Conservation (phyloP, 37 sponge, comb jelly and placozoan species). For the Agelas oroides region DNA sequence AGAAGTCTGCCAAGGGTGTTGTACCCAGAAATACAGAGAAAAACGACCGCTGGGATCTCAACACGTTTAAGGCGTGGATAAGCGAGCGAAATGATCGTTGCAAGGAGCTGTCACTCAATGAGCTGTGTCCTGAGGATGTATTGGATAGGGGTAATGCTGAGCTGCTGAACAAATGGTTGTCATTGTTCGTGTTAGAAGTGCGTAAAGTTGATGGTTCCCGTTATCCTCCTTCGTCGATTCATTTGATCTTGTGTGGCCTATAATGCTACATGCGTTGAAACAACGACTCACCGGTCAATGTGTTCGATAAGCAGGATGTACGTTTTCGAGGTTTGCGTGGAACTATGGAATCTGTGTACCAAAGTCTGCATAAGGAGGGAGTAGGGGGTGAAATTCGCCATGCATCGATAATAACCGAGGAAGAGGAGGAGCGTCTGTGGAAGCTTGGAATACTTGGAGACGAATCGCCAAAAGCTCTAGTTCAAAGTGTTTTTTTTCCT, state of each 20-base stretch:
- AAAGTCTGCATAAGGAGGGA: conserved; percentile 4
- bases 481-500: too few relatives aligned
- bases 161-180: conserved; percentile 9
- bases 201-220: background rate
- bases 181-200: background rate
- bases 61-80: background rate
- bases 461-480: too few relatives aligned
- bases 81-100: background rate
- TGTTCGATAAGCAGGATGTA: background rate
- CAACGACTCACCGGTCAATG: background rate
- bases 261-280: background rate
- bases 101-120: background rate
- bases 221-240: background rate
- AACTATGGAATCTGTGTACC: conserved; percentile 5
- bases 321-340: conserved; percentile 12
- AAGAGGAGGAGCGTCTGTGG: too few relatives aligned
- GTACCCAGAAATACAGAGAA: background rate
- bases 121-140: background rate
- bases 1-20: background rate
- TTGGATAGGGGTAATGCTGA: background rate
- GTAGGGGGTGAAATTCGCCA: conserved; percentile 15
- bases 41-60: background rate
- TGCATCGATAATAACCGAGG: too few relatives aligned
- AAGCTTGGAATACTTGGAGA: too few relatives aligned
- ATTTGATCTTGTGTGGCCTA: background rate